Conservation (phyloP, 2,888 invertebrate genomes). For the Phyto melanocephala region DNA sequence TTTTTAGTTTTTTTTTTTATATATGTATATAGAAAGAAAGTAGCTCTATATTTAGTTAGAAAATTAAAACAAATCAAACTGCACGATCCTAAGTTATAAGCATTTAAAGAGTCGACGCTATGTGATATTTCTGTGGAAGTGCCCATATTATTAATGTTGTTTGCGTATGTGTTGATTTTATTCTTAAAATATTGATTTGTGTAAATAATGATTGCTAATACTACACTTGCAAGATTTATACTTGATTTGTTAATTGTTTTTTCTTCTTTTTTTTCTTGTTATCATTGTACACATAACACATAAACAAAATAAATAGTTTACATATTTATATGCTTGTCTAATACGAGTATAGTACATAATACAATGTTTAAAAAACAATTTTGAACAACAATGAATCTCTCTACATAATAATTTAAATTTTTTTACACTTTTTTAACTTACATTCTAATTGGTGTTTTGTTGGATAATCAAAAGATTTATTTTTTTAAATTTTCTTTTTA, state of each 20-base stretch:
- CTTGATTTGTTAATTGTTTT: conserved; percentile 12
- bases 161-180: not conserved
- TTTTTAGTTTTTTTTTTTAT: no score
- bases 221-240: conserved; percentile 43
- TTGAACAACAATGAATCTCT: conserved; percentile 20
- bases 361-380: conserved; percentile 11
- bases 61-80: no score
- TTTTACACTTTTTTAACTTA: conserved; percentile 53
- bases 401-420: conserved; percentile 37
- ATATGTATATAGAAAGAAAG: no score
- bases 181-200: conserved; percentile 30
- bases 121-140: no score
- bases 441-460: conserved; percentile 66
- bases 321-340: conserved; percentile 8
- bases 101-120: no score
- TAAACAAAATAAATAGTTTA: conserved; percentile 25
- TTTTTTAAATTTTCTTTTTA: no score
- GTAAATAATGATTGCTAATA: conserved; percentile 59
- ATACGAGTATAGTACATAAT: conserved; percentile 6
- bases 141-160: not conserved
- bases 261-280: conserved; percentile 14
- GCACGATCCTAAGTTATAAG: no score
- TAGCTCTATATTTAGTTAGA: no score
- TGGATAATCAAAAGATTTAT: conserved; percentile 43
- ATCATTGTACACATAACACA: conserved; percentile 38